Percentiles rank a stretch among this genome's conserved stretches.
These are phyloP conservation scores for Tiliacea citrago DNA, from an alignment of 2,888 invertebrate species.

Conservation along the genomic window DNA sequence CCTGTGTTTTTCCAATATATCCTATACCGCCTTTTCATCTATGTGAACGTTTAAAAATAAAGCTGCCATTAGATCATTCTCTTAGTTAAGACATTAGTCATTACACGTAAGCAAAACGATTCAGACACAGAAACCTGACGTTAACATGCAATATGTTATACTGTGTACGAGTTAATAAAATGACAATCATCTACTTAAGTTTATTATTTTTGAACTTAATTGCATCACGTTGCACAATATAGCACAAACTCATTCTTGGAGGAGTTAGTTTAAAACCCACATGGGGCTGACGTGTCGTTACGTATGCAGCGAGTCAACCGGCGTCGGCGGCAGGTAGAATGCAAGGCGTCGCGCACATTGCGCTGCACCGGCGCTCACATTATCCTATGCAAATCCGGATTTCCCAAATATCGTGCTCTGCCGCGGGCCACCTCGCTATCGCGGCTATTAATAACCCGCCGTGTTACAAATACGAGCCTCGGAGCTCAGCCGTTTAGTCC, in stretches of 20 bases:
- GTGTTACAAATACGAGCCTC: constrained; percentile 84
- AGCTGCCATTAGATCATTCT: neutral
- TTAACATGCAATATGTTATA: neutral
- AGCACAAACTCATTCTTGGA: constrained; percentile 43
- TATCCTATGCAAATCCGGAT: constrained; percentile 90
- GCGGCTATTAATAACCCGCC: constrained; percentile 88
- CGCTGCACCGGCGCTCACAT: constrained; percentile 79
- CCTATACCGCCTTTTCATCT: neutral
- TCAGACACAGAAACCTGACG: neutral
- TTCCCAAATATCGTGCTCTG: constrained; percentile 87
- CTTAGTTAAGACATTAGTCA: neutral
- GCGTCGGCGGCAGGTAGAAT: constrained; percentile 62
- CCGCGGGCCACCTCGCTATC: constrained; percentile 87
- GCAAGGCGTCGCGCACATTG: constrained; percentile 73
- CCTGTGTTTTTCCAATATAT: too few relatives aligned
- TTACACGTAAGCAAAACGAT: neutral
- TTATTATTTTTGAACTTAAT: neutral
- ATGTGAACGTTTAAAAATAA: neutral
- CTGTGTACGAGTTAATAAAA: neutral
- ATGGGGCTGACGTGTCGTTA: constrained; percentile 58
- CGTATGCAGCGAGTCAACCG: constrained; percentile 69
- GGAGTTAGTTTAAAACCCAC: constrained; percentile 58
- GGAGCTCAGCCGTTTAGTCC: constrained; percentile 83
- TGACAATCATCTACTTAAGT: neutral
- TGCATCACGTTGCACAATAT: constrained; percentile 3